Evolutionary conservation across 30 jellyfish, hydroid and myxozoan genomes (phyloP), one percentile per base, ranked within the genome.

Genomic region (Clytia hemisphaerica): DNA sequence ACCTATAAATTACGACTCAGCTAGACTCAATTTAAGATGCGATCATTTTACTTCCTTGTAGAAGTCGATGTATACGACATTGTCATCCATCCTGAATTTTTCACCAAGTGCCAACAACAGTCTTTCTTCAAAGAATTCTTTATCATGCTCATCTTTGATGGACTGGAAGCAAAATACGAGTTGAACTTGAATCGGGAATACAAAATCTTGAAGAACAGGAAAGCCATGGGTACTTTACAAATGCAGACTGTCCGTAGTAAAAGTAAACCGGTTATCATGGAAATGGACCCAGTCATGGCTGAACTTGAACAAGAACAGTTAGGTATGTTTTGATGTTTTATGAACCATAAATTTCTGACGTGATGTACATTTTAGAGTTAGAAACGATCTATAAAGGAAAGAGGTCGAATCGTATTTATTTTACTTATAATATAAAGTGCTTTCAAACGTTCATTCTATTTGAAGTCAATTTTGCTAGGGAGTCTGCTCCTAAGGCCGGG

Each of bases 211-310:
- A 88, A 88, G 71, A 88, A 88, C 64, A 66, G 94, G n/a, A 88
- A 88, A 36, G 93, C 94, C 9, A 67, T 88, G 69, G 97, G 97
- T n/a, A 72, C 94, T 1, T 73, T 88, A 22, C 83, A 71, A 58
- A 64, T 79, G 81, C 94, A 79, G 60, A 72, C 59, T 38, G 97
- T 88, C 10, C 65, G 94, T 10, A 78, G 87, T 15, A 88, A 70
- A 49, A 75, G 94, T 54, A 88, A 88, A 19, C 97, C 97, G 14
- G 93, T 88, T 54, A 88, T 88, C 4, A 74, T 88, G 94, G 97
- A 88, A 40, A 80, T 88, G 94, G 94, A 88, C 40, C 45, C 67
- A 3, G 75, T 58, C 4, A 74, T 68, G 90, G 79, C 79, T 75
- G 87, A 72, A 61, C 0, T 71, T 78, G 97, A 88, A 57, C 79